Evolutionary conservation across 2,797 vertebrate genomes (phyloP).

Genomic region (Sebastes kiyomatsui): DNA sequence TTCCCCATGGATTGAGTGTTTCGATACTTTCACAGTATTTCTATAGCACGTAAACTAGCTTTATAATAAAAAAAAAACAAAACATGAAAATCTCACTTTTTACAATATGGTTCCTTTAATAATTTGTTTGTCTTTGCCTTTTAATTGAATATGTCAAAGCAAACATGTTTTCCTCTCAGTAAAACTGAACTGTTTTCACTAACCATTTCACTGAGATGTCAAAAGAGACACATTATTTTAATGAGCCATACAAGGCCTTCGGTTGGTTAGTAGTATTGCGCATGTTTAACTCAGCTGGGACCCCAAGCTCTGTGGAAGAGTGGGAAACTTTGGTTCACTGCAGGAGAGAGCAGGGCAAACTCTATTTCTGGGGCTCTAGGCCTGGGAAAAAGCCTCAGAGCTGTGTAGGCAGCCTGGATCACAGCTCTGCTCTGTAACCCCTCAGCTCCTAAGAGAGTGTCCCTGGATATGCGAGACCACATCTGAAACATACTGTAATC

Average conservation of each 20-base stretch:
- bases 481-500: constrained; percentile 59
- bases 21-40: too few species aligned
- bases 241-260: neutral
- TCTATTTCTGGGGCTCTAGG: constrained; percentile 79
- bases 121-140: neutral
- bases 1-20: too few species aligned
- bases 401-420: constrained; percentile 53
- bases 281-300: constrained; percentile 59
- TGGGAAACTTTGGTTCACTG: constrained; percentile 66
- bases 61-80: too few species aligned
- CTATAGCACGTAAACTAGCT: too few species aligned
- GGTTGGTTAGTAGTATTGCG: constrained; percentile 23
- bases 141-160: neutral
- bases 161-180: neutral
- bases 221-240: neutral
- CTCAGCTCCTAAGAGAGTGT: constrained; percentile 59
- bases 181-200: neutral
- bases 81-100: too few species aligned
- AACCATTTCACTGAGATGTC: neutral
- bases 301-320: constrained; percentile 57
- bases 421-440: constrained; percentile 60
- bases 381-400: constrained; percentile 79
- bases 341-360: constrained; percentile 51
- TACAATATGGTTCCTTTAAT: too few species aligned
- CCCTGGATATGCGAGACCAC: constrained; percentile 49